Percentiles rank a stretch among this genome's conserved stretches.
phyloP scores from a whole-genome alignment of 2,797 vertebrate genomes.

The Corythornis leucogaster region DNA sequence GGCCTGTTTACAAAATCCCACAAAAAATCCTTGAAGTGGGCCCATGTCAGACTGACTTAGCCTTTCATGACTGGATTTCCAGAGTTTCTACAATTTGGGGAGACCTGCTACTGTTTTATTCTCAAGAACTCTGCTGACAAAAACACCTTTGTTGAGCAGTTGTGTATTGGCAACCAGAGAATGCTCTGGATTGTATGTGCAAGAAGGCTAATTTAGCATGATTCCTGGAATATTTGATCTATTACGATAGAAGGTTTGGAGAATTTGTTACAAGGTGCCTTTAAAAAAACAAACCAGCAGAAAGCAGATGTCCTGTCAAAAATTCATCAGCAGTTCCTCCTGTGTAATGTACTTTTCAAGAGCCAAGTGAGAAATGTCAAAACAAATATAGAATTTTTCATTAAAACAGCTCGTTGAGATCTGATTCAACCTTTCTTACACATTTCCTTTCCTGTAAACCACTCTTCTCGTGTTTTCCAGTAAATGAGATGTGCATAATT shows the following conservation, averaged over 20 bases:
- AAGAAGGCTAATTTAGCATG: neutral
- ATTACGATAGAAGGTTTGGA: neutral
- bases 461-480: conserved; percentile 39
- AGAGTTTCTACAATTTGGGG: neutral
- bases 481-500: conserved; percentile 53
- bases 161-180: neutral
- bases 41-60: neutral
- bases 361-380: conserved; percentile 40
- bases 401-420: conserved; percentile 3
- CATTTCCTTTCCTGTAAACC: conserved; percentile 22
- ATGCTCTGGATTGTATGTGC: neutral
- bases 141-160: neutral
- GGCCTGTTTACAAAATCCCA: neutral
- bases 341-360: conserved; percentile 3
- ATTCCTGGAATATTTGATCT: neutral
- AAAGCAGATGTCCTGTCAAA: conserved; percentile 24
- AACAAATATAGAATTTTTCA: conserved; percentile 21
- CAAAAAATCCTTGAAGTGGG: neutral
- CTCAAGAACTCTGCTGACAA: neutral
- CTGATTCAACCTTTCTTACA: conserved; percentile 34
- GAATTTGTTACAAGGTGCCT: neutral
- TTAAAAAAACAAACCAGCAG: neutral
- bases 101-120: neutral
- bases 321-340: conserved; percentile 16
- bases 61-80: neutral